Percentiles rank a stretch among this genome's conserved stretches.
Conservation (phyloP, 2,797 vertebrate species). For the Graptemys geographica region DNA sequence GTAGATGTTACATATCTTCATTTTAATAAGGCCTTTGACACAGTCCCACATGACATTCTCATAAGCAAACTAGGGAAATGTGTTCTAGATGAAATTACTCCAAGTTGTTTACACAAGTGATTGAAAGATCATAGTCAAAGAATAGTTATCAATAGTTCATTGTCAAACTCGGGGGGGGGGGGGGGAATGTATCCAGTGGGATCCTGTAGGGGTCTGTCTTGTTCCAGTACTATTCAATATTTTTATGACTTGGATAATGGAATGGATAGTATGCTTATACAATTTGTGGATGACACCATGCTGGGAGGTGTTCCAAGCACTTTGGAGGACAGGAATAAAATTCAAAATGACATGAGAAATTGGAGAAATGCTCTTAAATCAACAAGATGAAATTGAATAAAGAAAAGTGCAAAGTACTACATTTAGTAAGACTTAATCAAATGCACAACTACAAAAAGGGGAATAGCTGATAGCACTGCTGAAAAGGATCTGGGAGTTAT, state of each 20-base stretch:
- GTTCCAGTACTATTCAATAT: background rate
- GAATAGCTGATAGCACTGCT: background rate
- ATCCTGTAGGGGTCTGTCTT: no score
- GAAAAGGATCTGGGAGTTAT: background rate
- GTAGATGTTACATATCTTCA: no score
- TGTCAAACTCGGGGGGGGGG: no score
- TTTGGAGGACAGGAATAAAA: background rate
- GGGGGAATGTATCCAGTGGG: no score
- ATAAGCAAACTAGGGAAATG: no score
- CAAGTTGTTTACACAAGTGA: no score
- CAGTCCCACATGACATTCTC: no score
- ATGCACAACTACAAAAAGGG: background rate
- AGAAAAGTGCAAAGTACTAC: background rate
- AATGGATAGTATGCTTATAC: background rate
- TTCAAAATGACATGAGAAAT: background rate
- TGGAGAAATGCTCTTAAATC: background rate
- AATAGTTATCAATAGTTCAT: no score
- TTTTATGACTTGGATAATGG: background rate
- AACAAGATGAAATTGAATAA: background rate
- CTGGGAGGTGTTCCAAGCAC: background rate
- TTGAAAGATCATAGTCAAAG: no score
- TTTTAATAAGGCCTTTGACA: no score
- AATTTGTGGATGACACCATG: background rate
- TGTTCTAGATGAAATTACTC: no score
- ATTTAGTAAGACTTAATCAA: background rate